Conservation (phyloP, 2,113 vertebrate species). For the Siphamia tubifer region DNA sequence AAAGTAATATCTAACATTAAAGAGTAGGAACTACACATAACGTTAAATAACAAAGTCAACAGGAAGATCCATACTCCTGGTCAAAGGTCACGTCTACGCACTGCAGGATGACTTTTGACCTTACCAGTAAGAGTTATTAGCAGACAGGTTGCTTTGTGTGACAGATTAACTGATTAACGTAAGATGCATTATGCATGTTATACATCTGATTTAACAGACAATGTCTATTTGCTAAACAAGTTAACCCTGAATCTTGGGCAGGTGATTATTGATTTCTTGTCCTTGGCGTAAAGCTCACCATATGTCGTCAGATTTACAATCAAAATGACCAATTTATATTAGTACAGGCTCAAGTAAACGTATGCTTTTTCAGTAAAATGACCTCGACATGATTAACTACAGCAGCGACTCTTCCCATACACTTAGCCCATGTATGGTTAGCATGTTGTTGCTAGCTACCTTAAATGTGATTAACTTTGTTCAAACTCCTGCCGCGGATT, state of each 20-base stretch:
- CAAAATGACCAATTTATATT: background rate
- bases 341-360: no score
- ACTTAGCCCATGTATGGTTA: background rate
- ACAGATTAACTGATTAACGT: no score
- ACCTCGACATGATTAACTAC: slow-evolving; percentile 53
- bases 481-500: background rate
- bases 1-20: no score
- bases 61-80: background rate
- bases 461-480: background rate
- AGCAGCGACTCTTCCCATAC: background rate
- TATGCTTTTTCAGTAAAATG: background rate
- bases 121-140: background rate
- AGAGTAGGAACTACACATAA: no score
- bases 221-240: no score
- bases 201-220: no score
- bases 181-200: background rate
- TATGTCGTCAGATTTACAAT: no score
- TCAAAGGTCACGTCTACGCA: slow-evolving; percentile 20
- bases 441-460: background rate
- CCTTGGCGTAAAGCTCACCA: no score
- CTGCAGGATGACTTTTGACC: slow-evolving; percentile 30
- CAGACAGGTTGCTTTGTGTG: background rate
- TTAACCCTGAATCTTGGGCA: no score
- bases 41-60: background rate
- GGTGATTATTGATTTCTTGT: no score